Conservation (phyloP, 92 coral and sea anemone species). For the Porites divaricata region DNA sequence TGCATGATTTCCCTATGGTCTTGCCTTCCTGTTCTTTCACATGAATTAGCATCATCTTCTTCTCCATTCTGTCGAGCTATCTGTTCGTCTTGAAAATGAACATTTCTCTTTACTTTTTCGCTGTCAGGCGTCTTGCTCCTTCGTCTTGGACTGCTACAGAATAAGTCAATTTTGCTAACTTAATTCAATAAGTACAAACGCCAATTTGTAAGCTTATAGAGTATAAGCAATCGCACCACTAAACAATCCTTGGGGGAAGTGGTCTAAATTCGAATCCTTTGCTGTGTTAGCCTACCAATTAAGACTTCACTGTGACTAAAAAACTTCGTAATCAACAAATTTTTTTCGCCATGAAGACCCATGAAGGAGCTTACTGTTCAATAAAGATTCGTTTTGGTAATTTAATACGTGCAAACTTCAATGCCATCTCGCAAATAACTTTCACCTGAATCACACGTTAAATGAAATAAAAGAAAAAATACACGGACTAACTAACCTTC, state of each 20-base stretch:
- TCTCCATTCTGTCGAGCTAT: neutral
- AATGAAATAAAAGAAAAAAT: neutral
- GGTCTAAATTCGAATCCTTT: too few species aligned
- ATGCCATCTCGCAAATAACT: neutral
- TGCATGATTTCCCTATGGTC: slow-evolving; percentile 52
- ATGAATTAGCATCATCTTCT: neutral
- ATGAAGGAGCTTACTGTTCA: too few species aligned
- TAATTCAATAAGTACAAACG: too few species aligned
- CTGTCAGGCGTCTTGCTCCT: slow-evolving; percentile 41
- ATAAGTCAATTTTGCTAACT: neutral
- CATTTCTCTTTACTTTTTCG: slow-evolving; percentile 27
- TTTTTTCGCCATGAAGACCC: too few species aligned
- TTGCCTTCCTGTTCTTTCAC: slow-evolving; percentile 21
- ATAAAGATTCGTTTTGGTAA: too few species aligned
- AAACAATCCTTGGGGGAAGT: too few species aligned
- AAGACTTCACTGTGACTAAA: too few species aligned
- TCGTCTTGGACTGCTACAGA: slow-evolving; percentile 11
- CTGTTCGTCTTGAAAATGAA: slow-evolving; percentile 34
- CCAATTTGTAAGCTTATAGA: too few species aligned
- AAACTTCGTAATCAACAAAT: too few species aligned
- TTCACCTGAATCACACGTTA: neutral
- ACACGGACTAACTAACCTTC: slow-evolving; percentile 3
- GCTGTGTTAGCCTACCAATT: too few species aligned
- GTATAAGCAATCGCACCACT: too few species aligned
- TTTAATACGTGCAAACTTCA: neutral